These are phyloP conservation scores for Cavia aperea DNA, from an alignment of 2,113 vertebrate genomes.

Conservation along the genomic window DNA sequence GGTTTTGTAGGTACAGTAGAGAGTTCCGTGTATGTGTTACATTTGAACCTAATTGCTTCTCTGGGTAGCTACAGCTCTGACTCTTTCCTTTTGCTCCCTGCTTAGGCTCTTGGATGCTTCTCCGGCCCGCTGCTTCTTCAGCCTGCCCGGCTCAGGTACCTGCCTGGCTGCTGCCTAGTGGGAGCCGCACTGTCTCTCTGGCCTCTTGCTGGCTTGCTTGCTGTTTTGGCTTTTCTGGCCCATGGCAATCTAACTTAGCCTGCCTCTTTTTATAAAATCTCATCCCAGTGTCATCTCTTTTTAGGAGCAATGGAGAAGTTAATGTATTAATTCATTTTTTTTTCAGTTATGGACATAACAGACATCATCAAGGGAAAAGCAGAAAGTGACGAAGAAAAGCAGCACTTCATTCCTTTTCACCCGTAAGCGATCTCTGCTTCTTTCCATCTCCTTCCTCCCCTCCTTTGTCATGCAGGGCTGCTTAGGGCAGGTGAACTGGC, in stretches of 20 bases:
- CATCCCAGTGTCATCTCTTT: neutral
- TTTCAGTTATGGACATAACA: constrained; percentile 96
- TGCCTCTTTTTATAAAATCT: neutral
- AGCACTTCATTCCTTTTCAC: constrained; percentile 95
- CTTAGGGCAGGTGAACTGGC: neutral
- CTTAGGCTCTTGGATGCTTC: neutral
- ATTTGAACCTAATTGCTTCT: neutral
- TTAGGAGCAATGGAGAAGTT: neutral
- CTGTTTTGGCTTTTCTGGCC: neutral
- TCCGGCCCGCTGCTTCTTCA: neutral
- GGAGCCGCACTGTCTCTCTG: neutral
- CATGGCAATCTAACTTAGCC: neutral
- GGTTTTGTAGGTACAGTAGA: neutral
- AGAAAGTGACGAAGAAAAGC: constrained; percentile 96
- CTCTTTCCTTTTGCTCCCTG: neutral
- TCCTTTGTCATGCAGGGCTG: neutral
- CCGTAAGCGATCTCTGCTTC: constrained; percentile 81
- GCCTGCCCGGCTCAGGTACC: neutral
- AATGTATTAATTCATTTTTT: neutral
- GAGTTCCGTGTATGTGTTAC: too few relatives aligned
- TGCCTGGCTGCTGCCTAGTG: accelerated
- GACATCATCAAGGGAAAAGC: constrained; percentile 95
- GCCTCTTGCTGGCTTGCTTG: neutral
- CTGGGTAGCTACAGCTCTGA: neutral
- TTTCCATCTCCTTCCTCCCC: neutral